Percentiles rank a stretch among this genome's conserved stretches.
phyloP scores from a whole-genome alignment of 1,140 invertebrate genomes.

The Myzus persicae region DNA sequence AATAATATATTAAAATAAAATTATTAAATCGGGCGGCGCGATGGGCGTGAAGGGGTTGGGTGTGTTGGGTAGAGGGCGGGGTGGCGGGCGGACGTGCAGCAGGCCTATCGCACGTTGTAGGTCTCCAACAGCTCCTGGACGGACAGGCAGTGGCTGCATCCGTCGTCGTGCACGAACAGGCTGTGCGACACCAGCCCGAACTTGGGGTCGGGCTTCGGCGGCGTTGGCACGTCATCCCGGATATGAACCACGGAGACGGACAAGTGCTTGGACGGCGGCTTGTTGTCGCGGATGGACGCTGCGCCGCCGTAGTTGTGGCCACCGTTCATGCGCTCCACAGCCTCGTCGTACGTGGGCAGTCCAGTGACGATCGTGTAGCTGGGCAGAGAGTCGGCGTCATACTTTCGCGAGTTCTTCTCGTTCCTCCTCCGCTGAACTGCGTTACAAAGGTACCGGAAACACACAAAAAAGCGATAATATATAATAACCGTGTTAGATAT shows the following conservation, averaged over 20 bases:
- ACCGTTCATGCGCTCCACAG: constrained; percentile 66
- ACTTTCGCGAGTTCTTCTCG: constrained; percentile 22
- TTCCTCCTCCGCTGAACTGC: constrained; percentile 29
- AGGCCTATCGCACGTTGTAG: constrained; percentile 40
- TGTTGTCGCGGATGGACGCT: not conserved
- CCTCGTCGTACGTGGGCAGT: constrained; percentile 71
- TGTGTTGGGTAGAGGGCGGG: not conserved
- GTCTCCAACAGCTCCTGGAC: constrained; percentile 52
- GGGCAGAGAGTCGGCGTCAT: constrained; percentile 68
- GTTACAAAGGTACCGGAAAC: not conserved
- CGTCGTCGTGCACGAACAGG: constrained; percentile 25
- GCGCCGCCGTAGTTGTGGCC: constrained; percentile 61
- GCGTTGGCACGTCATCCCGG: not conserved
- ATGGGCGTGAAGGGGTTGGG: not conserved
- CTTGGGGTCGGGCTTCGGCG: not conserved
- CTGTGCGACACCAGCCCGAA: constrained; percentile 46
- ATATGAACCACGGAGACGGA: not conserved
- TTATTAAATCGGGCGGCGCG: not conserved
- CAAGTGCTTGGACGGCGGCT: not conserved
- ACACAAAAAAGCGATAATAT: not conserved
- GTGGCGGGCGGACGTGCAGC: not conserved
- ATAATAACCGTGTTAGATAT: not conserved
- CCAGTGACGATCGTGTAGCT: constrained; percentile 72
- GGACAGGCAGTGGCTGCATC: constrained; percentile 49
- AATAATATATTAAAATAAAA: not conserved